Evolutionary conservation across 2,113 vertebrate species (phyloP), one percentile per base, ranked within the genome.

Genomic region (Cephalopterus ornatus): DNA sequence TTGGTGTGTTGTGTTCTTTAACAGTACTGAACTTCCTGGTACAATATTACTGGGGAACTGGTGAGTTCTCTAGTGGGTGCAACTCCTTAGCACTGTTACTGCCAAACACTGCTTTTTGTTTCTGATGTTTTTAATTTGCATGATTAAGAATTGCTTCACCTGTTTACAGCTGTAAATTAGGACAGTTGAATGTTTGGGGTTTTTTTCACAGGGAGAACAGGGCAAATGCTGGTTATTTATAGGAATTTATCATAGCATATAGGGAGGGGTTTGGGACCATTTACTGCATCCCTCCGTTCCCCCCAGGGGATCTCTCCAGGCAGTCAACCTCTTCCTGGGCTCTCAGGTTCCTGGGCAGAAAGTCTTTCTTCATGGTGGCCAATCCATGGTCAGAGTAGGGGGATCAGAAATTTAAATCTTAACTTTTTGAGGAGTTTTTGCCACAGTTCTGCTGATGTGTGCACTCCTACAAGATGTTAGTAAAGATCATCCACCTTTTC

Each of bases 101-200:
- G 41, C n/a, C 50, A 67, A 62, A 82, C 35, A 62, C 42, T 59
- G 17, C 58, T 79, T 88, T 71, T 42, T 33, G 22, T 59, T 74
- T 75, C 59, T 61, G n/a, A 92, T 52, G 32, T 16, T 71, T 86
- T 84, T 35, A 27, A 19, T 78, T 91, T 81, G 21, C 14, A 11
- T 68, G 56, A 85, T 47, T 80, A 67, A 86, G 12, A 14, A 81
- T 70, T 61, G 32, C 50, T 80, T 82, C 39, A 41, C 59, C 47
- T 95, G n/a, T 67, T 89, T 74, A 35, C 18, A 74, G 21, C 32
- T 92, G 35, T 87, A 75, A 95, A 66, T 79, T 41, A 46, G 67
- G 32, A n/a, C 15, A 65, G 35, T 26, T 2, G 11, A 85, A 37
- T 42, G 41, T 50, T 47, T 24, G n/a, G n/a, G n/a, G n/a, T 91